Base-by-base conservation (phyloP, 1,140 invertebrate genomes). In the Dreissena polymorpha region DNA sequence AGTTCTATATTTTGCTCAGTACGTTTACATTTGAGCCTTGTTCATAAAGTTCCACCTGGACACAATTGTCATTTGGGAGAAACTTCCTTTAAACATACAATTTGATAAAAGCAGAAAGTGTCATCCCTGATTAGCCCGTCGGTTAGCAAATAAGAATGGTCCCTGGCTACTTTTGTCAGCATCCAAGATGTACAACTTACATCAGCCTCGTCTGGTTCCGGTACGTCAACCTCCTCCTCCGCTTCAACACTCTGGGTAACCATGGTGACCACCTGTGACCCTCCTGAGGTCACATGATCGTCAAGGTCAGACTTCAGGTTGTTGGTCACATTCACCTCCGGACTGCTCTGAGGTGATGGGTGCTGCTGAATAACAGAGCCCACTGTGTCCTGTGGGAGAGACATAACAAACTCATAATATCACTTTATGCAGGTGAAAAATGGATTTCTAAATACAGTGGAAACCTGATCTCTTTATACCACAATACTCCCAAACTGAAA, bases 181-280 rank as follows among this genome's bases (percentile, higher is more conserved):
- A 2, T 5, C 2, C 39, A 39, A 39, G 39, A 39, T 39, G 39
- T 8, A 39, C 2, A 8, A 60, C 73, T 85, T 10, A 96, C 93
- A 86, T 96, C 95, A 86, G 95, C 95, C 50, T 96, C 95, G 84
- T 96, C 95, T 82, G 96, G 95, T 76, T 95, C 94, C 92, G 95
- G 95, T 53, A 94, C 90, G 57, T 94, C 92, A 13, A 89, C 89
- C 73, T 93, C 93, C 64, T 89, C 90, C 73, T 95, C 94, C 14
- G 94, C 50, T 90, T 91, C n/a, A 86, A 86, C 39, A 67, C 23
- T 80, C 83, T 65, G 72, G 63, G 18, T 21, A 53, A 60, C 49
- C 51, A 67, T 70, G 74, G 63, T 39, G 29, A 89, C 94, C 69
- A 94, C 93, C 39, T 94, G 94, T 70, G 92, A 84, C 93, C 93